Evolutionary conservation across 2,113 vertebrate species (phyloP), one percentile per base, ranked within the genome.

Genomic region (Chelonoidis abingdonii): DNA sequence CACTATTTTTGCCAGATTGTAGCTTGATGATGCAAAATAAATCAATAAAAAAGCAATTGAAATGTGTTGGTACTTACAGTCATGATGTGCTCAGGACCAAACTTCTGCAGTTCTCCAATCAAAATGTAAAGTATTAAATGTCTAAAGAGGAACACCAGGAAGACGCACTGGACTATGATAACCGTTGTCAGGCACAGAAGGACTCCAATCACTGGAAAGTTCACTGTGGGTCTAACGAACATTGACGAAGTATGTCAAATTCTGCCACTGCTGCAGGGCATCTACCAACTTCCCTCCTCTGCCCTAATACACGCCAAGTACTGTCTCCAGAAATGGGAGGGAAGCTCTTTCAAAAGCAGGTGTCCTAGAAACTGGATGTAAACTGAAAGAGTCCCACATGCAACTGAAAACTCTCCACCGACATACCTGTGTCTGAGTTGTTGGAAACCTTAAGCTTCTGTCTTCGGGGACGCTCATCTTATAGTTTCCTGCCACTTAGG

Each of bases 361-460:
- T 93, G 96, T 95, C 89, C 91, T 97, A 93, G 88, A 96, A 96
- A 90, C 35, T 92, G 88, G 84, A 65, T 93, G 57, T 97, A 95
- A 90, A 75, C 86, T 6, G 94, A 78, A 95, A 88, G 44, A 95
- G 75, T 88, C 93, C 86, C 87, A 90, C 76, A 88, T 47, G 80
- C 31, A 83, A 9, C 78, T 86, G 24, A 87, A 53, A 80, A 3
- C 11, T n/a, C 22, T 19, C 24, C 54, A 62, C 49, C 31, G 50
- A 27, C 86, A 95, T 86, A 90, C 52, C 65, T 95, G 12, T 87
- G 97, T 97, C 86, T 97, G 75, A 93, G 65, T 35, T 76, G 24
- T 27, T 81, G 50, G 72, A 80, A 89, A 76, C 91, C 79, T 91
- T 96, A 0, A 6, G 79, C 80, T 84, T 52, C 17, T n/a, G 17